Evolutionary conservation across 2,113 vertebrate species (phyloP).

Genomic region (human (Homo sapiens)): GRCh38 chr4:122959501-122960000

Average conservation of each 20-base stretch:
- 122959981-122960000: constrained; percentile 45
- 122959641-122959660: not conserved
- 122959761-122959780: not conserved
- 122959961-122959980: not conserved
- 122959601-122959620: not conserved
- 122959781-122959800: not conserved
- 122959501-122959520: not conserved
- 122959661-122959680: not conserved
- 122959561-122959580: not conserved
- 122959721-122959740: not conserved
- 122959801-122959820: not conserved
- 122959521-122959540: not conserved
- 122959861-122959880: not conserved
- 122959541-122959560: not conserved
- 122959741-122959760: not conserved
- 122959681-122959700: not conserved
- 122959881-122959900: constrained; percentile 15
- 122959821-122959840: not conserved
- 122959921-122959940: not conserved
- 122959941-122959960: not conserved
- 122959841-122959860: not conserved
- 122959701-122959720: not conserved
- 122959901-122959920: not conserved
- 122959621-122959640: not conserved
- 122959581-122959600: not conserved